Evolutionary conservation across 2,113 vertebrate genomes (phyloP).

Genomic region (Hylia prasina): DNA sequence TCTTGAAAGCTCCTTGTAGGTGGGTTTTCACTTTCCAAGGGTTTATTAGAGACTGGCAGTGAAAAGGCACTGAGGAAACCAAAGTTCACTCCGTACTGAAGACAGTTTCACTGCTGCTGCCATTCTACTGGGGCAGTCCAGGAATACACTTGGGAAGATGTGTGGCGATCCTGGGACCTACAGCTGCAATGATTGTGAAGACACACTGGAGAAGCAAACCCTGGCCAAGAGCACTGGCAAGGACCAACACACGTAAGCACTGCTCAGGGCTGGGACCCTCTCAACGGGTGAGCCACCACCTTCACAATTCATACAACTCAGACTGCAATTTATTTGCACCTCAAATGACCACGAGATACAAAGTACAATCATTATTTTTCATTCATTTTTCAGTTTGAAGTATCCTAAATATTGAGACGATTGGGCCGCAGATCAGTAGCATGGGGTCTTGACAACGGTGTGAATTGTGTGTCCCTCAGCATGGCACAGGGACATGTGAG

Average conservation of each 20-base stretch:
- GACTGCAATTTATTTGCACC: neutral
- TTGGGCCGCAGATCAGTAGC: neutral
- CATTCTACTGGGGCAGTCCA: neutral
- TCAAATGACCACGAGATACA: neutral
- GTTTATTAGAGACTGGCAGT: neutral
- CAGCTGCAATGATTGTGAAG: neutral
- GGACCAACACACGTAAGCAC: accelerated
- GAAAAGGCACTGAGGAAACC: neutral
- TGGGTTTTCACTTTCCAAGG: neutral
- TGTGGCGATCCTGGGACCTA: neutral
- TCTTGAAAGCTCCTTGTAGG: neutral
- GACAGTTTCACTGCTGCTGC: neutral
- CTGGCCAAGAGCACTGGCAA: neutral
- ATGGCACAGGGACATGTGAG: neutral
- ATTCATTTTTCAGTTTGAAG: neutral
- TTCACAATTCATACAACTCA: neutral
- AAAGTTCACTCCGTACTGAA: neutral
- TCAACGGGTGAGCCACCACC: neutral
- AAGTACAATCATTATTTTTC: conserved; percentile 16
- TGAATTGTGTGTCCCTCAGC: conserved; percentile 39
- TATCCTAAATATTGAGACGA: neutral
- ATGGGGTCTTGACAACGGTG: neutral
- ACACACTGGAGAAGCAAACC: neutral
- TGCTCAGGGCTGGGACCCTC: neutral
- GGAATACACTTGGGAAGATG: neutral